Conservation (phyloP, 2,888 invertebrate species). For the Dexiosoma caninum region DNA sequence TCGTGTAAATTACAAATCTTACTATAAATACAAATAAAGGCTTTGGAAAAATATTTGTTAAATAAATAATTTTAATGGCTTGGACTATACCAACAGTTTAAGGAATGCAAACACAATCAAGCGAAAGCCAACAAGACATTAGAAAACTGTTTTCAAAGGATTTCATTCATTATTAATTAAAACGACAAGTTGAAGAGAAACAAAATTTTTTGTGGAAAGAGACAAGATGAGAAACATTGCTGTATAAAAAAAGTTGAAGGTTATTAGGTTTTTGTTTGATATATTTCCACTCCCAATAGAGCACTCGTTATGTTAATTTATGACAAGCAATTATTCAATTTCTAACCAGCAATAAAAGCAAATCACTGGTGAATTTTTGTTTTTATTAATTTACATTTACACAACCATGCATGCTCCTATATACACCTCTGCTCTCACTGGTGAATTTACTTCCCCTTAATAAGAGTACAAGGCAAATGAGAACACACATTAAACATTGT, state of each 20-base stretch:
- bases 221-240: background rate
- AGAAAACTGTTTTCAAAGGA: background rate
- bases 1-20: background rate
- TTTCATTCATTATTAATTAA: conserved; percentile 24
- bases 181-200: background rate
- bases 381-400: conserved; percentile 13
- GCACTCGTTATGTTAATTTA: conserved; percentile 49
- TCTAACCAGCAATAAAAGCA: background rate
- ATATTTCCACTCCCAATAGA: conserved; percentile 40
- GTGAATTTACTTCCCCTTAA: background rate
- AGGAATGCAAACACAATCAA: background rate
- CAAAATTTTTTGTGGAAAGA: background rate
- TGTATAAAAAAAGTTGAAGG: conserved; percentile 20
- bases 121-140: background rate
- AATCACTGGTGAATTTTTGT: conserved; percentile 14
- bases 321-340: conserved; percentile 59
- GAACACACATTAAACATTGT: background rate
- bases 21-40: background rate
- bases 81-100: background rate
- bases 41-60: background rate
- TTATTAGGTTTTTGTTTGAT: conserved; percentile 7
- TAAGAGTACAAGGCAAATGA: too few species aligned
- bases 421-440: too few species aligned
- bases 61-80: conserved; percentile 45
- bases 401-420: background rate